Conservation (phyloP, 2,797 vertebrate species). For the Zenarchopterus dispar region DNA sequence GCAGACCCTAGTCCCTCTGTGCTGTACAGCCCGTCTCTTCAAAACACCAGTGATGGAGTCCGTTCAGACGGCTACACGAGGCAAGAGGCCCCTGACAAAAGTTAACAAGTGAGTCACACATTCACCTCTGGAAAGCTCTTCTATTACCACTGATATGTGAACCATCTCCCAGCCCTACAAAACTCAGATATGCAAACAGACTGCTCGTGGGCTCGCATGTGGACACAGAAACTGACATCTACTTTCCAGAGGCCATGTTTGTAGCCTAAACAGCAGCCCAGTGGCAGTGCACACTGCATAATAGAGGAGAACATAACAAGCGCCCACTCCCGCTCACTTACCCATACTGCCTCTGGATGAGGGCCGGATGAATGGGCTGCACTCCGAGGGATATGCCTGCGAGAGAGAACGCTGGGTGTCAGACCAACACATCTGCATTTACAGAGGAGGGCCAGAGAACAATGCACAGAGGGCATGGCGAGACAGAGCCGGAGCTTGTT, state of each 20-base stretch:
- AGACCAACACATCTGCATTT: slow-evolving; percentile 78
- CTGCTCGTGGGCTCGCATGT: slow-evolving; percentile 50
- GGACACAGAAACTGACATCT: slow-evolving; percentile 70
- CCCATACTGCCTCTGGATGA: slow-evolving; percentile 96
- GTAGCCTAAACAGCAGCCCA: slow-evolving; percentile 59
- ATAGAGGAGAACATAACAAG: slow-evolving; percentile 54
- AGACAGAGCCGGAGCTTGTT: slow-evolving; percentile 67
- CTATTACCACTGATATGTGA: slow-evolving; percentile 67
- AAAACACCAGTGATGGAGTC: slow-evolving; percentile 53
- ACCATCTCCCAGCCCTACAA: slow-evolving; percentile 40
- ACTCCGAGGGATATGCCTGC: slow-evolving; percentile 93
- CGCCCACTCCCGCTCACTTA: slow-evolving; percentile 84
- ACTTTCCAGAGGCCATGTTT: slow-evolving; percentile 69
- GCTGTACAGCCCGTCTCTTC: slow-evolving; percentile 49
- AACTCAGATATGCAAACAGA: slow-evolving; percentile 65
- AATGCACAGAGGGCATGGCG: slow-evolving; percentile 73
- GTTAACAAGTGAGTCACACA: slow-evolving; percentile 63
- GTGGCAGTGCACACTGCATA: slow-evolving; percentile 41
- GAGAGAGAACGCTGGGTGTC: slow-evolving; percentile 75
- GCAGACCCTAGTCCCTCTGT: slow-evolving; percentile 37
- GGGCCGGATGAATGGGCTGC: slow-evolving; percentile 93
- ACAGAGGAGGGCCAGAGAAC: slow-evolving; percentile 75
- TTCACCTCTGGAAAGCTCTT: slow-evolving; percentile 64
- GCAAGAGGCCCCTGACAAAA: slow-evolving; percentile 41
- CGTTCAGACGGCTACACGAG: slow-evolving; percentile 38